Percentiles rank a stretch among this genome's conserved stretches.
Evolutionary conservation across 2,797 vertebrate species (phyloP).

Genomic region (Decapterus maruadsi): DNA sequence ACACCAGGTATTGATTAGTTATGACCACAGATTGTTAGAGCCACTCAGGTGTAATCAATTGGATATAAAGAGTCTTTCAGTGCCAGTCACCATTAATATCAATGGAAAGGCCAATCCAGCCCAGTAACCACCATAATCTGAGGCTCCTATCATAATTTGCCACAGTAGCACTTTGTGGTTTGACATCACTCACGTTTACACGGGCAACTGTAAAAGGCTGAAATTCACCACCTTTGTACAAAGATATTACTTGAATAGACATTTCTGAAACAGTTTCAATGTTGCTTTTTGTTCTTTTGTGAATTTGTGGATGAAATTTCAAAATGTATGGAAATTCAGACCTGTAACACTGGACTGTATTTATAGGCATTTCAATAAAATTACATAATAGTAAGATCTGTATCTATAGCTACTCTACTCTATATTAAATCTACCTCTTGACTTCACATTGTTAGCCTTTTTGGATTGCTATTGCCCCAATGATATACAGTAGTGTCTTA

Average conservation of each 20-base stretch:
- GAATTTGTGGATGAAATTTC: background rate
- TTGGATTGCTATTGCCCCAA: background rate
- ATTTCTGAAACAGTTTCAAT: background rate
- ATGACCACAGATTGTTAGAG: conserved; percentile 26
- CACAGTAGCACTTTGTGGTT: conserved; percentile 11
- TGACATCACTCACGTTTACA: background rate
- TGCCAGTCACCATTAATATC: conserved; percentile 36
- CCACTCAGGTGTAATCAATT: conserved; percentile 56
- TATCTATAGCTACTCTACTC: background rate
- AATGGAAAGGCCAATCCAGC: conserved; percentile 7
- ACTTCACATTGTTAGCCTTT: background rate
- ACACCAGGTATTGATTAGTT: conserved; percentile 55
- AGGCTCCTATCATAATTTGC: background rate
- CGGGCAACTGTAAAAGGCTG: background rate
- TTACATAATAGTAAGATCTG: background rate
- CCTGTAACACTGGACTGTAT: background rate
- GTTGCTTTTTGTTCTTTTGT: background rate
- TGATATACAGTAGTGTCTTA: background rate
- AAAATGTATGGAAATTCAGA: background rate
- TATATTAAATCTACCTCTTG: background rate
- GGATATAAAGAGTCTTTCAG: conserved; percentile 51
- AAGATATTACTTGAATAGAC: background rate
- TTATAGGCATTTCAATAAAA: background rate
- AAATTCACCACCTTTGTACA: background rate
- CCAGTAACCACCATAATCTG: conserved; percentile 10